A percentile compares a stretch with the other conserved stretches of the same genome.
Conservation (phyloP, 2,113 vertebrate species). For the Platysternon megacephalum region DNA sequence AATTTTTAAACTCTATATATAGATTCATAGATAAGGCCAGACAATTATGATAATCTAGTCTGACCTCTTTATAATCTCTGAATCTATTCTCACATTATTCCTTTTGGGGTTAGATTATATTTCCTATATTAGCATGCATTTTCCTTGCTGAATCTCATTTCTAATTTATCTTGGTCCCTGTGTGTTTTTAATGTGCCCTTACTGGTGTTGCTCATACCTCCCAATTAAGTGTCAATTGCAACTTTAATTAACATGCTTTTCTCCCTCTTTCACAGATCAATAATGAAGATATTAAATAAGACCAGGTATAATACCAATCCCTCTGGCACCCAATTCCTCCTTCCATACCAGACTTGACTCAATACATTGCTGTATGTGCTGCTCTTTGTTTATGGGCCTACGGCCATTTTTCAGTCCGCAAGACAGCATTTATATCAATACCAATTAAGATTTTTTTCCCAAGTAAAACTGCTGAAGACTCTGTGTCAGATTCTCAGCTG, state of each 20-base stretch:
- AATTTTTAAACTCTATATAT: too few species aligned
- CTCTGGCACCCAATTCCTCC: background rate
- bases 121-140: background rate
- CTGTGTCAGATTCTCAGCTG: background rate
- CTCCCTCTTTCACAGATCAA: background rate
- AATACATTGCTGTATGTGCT: background rate
- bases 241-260: slow-evolving; percentile 52
- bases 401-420: background rate
- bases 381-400: background rate
- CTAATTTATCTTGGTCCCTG: background rate
- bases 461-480: background rate
- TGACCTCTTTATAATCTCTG: too few species aligned
- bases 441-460: background rate
- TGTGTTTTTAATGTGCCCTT: background rate
- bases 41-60: too few species aligned
- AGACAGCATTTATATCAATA: background rate
- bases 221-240: slow-evolving; percentile 21
- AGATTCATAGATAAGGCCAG: too few species aligned
- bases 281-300: slow-evolving; percentile 1
- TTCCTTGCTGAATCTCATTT: slow-evolving; percentile 5
- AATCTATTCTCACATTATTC: background rate
- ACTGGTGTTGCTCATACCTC: slow-evolving; percentile 11
- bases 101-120: slow-evolving; percentile 12
- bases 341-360: background rate
- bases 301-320: background rate